Evolutionary conservation across 1,140 invertebrate genomes (phyloP).

Genomic region (Rhynchophorus ferrugineus): DNA sequence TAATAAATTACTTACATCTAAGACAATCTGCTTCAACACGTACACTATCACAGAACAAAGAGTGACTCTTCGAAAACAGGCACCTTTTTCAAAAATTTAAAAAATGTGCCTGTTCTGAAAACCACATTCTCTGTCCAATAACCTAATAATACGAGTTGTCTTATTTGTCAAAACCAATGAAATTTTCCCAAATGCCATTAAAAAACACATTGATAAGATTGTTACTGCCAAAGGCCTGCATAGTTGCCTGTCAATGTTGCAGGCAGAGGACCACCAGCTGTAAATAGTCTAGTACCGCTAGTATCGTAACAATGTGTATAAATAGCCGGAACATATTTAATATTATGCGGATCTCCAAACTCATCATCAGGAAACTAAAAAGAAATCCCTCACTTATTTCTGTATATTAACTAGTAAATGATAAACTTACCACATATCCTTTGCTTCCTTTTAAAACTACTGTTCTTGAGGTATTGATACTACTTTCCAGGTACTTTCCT

Average conservation of each 20-base stretch:
- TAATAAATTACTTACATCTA: too few relatives aligned
- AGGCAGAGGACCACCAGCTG: constrained; percentile 87
- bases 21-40: too few relatives aligned
- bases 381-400: constrained; percentile 3
- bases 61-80: too few relatives aligned
- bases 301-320: constrained; percentile 95
- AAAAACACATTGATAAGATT: too few relatives aligned
- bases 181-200: too few relatives aligned
- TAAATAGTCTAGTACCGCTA: constrained; percentile 83
- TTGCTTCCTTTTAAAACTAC: constrained; percentile 82
- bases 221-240: constrained; percentile 58
- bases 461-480: constrained; percentile 77
- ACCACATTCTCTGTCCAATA: too few relatives aligned
- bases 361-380: constrained; percentile 75
- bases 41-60: too few relatives aligned
- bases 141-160: too few relatives aligned
- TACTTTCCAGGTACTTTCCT: constrained; percentile 85
- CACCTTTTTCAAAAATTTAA: too few relatives aligned
- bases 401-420: background rate
- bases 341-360: constrained; percentile 68
- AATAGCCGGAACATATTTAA: constrained; percentile 85
- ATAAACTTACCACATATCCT: constrained; percentile 75
- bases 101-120: too few relatives aligned
- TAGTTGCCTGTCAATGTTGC: constrained; percentile 82
- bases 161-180: too few relatives aligned